phyloP scores from a whole-genome alignment of 1,140 invertebrate genomes.

The Pachypeltis micranthus region DNA sequence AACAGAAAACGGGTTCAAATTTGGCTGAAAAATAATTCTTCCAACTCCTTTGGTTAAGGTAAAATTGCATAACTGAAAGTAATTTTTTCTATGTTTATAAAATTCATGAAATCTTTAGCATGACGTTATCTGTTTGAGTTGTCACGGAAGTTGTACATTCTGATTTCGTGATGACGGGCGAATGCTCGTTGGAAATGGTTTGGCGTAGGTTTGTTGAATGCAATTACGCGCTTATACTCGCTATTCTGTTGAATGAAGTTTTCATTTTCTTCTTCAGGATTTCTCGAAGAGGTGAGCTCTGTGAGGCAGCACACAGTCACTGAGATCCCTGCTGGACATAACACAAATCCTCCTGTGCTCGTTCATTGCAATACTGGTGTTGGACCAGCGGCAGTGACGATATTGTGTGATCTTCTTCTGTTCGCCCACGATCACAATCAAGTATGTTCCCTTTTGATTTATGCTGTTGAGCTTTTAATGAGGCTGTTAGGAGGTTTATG shows the following conservation, averaged over 20 bases:
- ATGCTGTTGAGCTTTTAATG: background rate
- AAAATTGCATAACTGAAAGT: too few relatives aligned
- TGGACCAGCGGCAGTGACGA: constrained; percentile 59
- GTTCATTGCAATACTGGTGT: constrained; percentile 59
- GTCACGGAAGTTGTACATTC: too few relatives aligned
- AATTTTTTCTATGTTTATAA: too few relatives aligned
- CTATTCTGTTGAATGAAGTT: background rate
- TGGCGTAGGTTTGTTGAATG: too few relatives aligned
- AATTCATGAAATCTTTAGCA: too few relatives aligned
- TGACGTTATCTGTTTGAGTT: too few relatives aligned
- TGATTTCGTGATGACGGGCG: too few relatives aligned
- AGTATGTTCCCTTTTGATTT: constrained; percentile 38
- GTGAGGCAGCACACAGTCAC: constrained; percentile 57
- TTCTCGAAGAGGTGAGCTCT: constrained; percentile 73
- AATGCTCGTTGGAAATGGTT: too few relatives aligned
- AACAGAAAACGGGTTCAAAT: too few relatives aligned
- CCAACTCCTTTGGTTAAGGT: too few relatives aligned
- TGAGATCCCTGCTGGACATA: constrained; percentile 51
- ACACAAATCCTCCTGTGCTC: constrained; percentile 54
- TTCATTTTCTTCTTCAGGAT: constrained; percentile 41
- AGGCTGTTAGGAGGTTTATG: background rate
- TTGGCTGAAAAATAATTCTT: too few relatives aligned
- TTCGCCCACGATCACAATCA: constrained; percentile 80
- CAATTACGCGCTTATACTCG: background rate
- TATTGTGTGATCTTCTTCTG: constrained; percentile 64